Evolutionary conservation across 1,140 invertebrate species (phyloP).

Genomic region (Bombus haemorrhoidalis): DNA sequence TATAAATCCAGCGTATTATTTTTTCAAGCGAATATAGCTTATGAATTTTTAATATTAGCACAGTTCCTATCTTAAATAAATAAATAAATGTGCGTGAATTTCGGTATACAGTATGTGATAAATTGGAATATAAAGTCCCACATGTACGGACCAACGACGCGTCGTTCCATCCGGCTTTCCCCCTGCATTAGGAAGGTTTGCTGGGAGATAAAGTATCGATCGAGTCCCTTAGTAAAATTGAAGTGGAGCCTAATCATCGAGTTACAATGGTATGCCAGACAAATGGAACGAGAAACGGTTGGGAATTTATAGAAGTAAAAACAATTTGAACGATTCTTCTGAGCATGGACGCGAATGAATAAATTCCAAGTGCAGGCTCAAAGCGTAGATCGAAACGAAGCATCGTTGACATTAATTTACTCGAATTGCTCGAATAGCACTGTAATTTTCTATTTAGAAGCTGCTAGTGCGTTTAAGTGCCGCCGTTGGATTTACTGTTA

Average conservation of each 20-base stretch:
- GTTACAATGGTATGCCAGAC: too few species aligned
- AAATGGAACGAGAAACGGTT: neutral
- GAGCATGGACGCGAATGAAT: neutral
- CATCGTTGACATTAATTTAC: constrained; percentile 42
- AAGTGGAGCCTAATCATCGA: neutral
- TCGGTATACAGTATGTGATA: neutral
- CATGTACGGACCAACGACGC: too few species aligned
- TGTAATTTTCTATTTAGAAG: constrained; percentile 63
- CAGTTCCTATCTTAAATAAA: neutral
- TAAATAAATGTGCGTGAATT: neutral
- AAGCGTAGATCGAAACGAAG: constrained; percentile 7
- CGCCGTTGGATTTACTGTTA: constrained; percentile 50
- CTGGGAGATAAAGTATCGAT: neutral
- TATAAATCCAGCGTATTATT: neutral
- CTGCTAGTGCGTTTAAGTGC: constrained; percentile 45
- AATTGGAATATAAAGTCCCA: neutral
- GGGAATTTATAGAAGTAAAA: neutral
- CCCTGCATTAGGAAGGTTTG: neutral
- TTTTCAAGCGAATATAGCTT: neutral
- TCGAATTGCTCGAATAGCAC: constrained; percentile 34
- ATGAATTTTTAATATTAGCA: neutral
- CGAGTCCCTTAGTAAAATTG: neutral
- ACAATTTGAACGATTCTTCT: neutral
- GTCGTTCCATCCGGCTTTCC: neutral
- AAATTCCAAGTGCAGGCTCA: neutral